These are phyloP conservation scores for Agelas oroides DNA, from an alignment of 37 sponge, comb jelly and placozoan species.

Conservation along the genomic window DNA sequence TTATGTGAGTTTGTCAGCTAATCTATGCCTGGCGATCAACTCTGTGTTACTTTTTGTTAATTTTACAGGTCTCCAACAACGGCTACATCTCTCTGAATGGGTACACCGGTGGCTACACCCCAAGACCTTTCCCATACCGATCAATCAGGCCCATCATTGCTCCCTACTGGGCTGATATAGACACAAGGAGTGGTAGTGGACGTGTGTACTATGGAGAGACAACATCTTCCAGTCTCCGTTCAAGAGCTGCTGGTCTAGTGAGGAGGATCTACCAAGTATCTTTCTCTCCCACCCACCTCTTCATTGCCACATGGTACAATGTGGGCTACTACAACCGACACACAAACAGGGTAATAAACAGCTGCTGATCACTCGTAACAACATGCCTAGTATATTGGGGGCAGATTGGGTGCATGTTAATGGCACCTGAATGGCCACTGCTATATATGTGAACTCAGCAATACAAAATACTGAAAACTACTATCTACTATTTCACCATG, in stretches of 20 bases:
- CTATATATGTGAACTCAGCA: no score
- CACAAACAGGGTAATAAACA: no score
- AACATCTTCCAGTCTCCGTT: background rate
- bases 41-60: background rate
- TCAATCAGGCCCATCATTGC: background rate
- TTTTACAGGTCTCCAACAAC: conserved; percentile 21
- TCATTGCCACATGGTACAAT: conserved; percentile 13
- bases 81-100: conserved; percentile 18
- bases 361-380: no score
- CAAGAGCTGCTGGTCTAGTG: background rate
- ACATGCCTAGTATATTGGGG: no score
- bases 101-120: background rate
- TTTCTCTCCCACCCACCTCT: background rate
- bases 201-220: conserved; percentile 24
- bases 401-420: no score
- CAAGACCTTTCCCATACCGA: conserved; percentile 13
- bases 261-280: background rate
- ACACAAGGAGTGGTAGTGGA: background rate
- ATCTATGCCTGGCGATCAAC: no score
- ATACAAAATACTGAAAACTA: no score
- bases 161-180: conserved; percentile 14
- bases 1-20: no score
- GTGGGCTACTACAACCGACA: background rate
- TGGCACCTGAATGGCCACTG: no score
- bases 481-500: no score